Evolutionary conservation across 2,888 invertebrate genomes (phyloP).

Genomic region (Dorcus parallelipipedus): DNA sequence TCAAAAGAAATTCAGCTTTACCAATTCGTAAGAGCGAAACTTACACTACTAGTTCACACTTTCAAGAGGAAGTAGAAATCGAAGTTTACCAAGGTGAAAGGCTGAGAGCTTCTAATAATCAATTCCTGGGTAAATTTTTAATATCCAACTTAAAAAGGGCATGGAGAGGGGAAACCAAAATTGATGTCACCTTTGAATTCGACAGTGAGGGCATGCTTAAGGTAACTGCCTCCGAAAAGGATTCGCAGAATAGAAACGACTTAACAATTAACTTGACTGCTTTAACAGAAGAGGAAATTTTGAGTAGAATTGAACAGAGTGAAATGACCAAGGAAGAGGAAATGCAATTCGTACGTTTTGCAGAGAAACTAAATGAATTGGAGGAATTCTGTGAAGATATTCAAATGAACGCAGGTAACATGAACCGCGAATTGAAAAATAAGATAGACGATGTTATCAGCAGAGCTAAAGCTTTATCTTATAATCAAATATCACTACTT

Average conservation of each 20-base stretch:
- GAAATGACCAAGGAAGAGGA: too few species aligned
- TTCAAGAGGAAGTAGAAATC: conserved; percentile 14
- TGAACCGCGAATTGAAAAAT: too few species aligned
- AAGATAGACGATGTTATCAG: too few species aligned
- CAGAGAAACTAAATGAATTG: too few species aligned
- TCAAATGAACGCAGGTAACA: too few species aligned
- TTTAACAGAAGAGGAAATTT: too few species aligned
- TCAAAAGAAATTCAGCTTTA: conserved; percentile 26
- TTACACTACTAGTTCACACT: conserved; percentile 17
- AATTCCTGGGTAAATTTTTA: conserved; percentile 4
- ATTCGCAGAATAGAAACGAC: neutral
- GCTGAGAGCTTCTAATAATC: neutral
- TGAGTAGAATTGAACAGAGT: too few species aligned
- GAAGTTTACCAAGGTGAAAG: conserved; percentile 7
- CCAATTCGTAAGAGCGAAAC: conserved; percentile 12
- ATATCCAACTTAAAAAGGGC: neutral
- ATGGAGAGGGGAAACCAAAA: neutral
- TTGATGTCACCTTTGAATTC: conserved; percentile 7
- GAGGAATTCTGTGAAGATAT: too few species aligned
- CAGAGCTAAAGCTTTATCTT: too few species aligned
- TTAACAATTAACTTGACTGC: neutral
- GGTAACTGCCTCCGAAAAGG: neutral
- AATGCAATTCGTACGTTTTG: too few species aligned
- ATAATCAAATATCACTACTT: too few species aligned
- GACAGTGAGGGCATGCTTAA: conserved; percentile 4